Base-by-base conservation (phyloP, 2,797 vertebrate species). In the Dendrocincla tyrannina region DNA sequence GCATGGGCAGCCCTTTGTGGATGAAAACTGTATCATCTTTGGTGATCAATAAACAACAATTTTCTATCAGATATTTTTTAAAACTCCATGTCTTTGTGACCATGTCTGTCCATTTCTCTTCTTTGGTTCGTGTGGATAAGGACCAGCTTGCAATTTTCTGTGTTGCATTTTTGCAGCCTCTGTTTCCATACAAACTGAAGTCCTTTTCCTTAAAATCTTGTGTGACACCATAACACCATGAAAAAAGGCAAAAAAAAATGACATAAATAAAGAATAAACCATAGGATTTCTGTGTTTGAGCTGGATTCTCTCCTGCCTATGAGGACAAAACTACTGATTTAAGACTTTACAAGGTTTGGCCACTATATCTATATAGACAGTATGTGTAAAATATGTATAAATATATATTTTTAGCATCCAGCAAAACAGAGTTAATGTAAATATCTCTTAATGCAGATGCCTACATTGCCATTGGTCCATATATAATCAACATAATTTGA, bases 321-420 rank as follows among this genome's bases (percentile, higher is more conserved):
- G 18, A 50, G 35, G 9, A 67, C 24, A 80, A 79, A 91, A 16
- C 0, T 32, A 58, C 10, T 2, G 6, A 64, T 6, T 2, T n/a
- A 62, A 17, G 5, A 15, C 19, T 82, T 75, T 72, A 1, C 4
- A 59, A 69, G 4, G 1, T 59, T 72, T 76, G 46, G 12, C 7
- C 0, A 0, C 4, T 39, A 9, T 33, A 19, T 35, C 35, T n/a
- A 19, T 52, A 7, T 37, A 24, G 7, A 3, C 32, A 60, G 17
- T 28, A 60, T 30, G 41, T 60, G 39, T 30, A 30, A 60, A 60
- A 14, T 41, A 39, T 20, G 6, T 7, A 39, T 20, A 39, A 60
- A 39, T 30, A 60, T 5, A 6, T 15, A 32, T 66, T 49, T 67
- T 58, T 30, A 74, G 7, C 9, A 67, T 23, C 24, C 11, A 77